Evolutionary conservation across 2,113 vertebrate genomes (phyloP), one percentile per base, ranked within the genome.

Genomic region (Turdus rufiventris): DNA sequence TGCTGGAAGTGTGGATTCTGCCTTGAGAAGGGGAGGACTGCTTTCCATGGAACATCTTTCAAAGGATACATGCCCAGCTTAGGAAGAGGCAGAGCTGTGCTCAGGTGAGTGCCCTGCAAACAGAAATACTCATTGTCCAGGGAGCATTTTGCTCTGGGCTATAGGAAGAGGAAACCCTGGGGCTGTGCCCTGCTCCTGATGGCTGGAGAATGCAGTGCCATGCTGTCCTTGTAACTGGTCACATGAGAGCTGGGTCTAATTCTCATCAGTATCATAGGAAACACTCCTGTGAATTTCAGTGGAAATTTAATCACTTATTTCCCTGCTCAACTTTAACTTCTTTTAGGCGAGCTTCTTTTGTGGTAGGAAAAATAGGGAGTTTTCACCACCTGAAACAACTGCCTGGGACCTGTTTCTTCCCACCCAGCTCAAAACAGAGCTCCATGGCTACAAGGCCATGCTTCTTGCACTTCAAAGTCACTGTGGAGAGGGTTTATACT

Each of bases 401-500:
- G 89, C 73, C 84, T 89, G 78, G 81, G 85, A 96, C 81, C 50
- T 83, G 68, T 73, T 94, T 70, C 61, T 76, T 90, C 65, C 85
- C 47, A 34, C 36, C 26, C 33, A 0, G 38, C 88, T 73, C 72
- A 18, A 45, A 87, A 80, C 48, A 65, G 67, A 63, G n/a, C 53
- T 87, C 76, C 34, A 34, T 12, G 43, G 60, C 87, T 77, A 19
- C 45, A 65, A 40, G 68, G 62, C 80, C 61, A 75, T 11, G 87
- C 76, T 92, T 94, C 92, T 85, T 93, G 89, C 50, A 95, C 94
- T 89, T 97, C 91, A 95, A 97, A 96, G 92, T 71, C 77, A 57
- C 78, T 9, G 33, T 13, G 33, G 47, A 88, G 33, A 62, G 24
- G 43, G 80, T 82, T 94, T 89, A 80, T 62, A 70, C 80, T 95